Conservation (phyloP, 2,888 invertebrate genomes). For the Gnatocerus cornutus region DNA sequence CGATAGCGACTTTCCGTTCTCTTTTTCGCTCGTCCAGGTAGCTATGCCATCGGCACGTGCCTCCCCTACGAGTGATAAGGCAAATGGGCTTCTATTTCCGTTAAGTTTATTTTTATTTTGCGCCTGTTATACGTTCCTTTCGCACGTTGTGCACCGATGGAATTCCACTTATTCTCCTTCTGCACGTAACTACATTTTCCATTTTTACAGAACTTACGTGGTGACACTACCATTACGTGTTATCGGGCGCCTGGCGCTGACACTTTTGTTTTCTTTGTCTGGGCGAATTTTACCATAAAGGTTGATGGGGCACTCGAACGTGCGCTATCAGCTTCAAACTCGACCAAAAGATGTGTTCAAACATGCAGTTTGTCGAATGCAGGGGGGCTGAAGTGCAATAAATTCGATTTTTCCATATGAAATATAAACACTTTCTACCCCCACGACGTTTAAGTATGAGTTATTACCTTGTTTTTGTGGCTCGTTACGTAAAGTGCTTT, state of each 20-base stretch:
- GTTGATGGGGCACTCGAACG: background rate
- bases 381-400: background rate
- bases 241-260: conserved; percentile 32
- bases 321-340: conserved; percentile 5
- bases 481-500: conserved; percentile 2
- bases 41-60: conserved; percentile 3
- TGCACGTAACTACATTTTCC: background rate
- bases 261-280: conserved; percentile 20
- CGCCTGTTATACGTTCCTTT: conserved; percentile 4
- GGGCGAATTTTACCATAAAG: background rate
- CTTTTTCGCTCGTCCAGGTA: background rate
- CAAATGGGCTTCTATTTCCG: background rate
- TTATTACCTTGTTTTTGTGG: background rate
- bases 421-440: background rate
- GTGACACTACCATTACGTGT: conserved; percentile 16
- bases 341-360: background rate
- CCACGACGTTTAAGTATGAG: conserved; percentile 4
- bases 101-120: conserved; percentile 5
- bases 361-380: background rate
- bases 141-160: conserved; percentile 25
- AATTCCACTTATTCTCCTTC: conserved; percentile 25
- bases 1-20: background rate
- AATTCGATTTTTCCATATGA: no score
- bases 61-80: conserved; percentile 7
- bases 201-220: conserved; percentile 20